Conservation (phyloP, 2,888 invertebrate species). For the Conus canariensis region DNA sequence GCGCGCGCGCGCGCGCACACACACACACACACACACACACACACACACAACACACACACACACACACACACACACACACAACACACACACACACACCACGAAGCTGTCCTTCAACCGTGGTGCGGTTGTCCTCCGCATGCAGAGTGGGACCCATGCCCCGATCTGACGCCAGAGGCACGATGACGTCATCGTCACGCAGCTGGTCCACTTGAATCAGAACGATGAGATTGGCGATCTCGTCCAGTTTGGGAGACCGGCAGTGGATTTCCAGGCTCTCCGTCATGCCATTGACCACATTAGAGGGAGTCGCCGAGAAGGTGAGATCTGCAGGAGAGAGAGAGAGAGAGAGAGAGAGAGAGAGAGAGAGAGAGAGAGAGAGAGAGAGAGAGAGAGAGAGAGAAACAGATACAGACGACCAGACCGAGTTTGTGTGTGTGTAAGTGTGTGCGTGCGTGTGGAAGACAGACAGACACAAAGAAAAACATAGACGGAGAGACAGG, state of each 20-base stretch:
- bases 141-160: slow-evolving; percentile 17
- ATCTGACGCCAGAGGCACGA: slow-evolving; percentile 13
- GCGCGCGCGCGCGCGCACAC: not conserved
- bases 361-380: slow-evolving; percentile 30
- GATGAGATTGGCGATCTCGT: slow-evolving; percentile 22
- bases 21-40: not conserved
- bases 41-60: not conserved
- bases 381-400: slow-evolving; percentile 12
- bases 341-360: too few species aligned
- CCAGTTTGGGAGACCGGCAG: slow-evolving; percentile 28
- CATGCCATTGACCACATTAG: slow-evolving; percentile 21
- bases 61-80: not conserved
- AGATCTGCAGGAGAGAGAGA: not conserved
- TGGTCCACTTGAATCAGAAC: slow-evolving; percentile 38
- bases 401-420: not conserved
- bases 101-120: not conserved
- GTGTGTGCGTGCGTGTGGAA: not conserved
- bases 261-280: slow-evolving; percentile 25
- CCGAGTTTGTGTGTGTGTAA: not conserved
- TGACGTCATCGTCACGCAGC: not conserved
- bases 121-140: slow-evolving; percentile 12
- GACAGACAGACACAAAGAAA: too few species aligned
- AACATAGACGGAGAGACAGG: too few species aligned
- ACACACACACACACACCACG: not conserved
- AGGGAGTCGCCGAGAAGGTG: slow-evolving; percentile 5